A percentile compares a stretch with the other conserved stretches of the same genome.
These are phyloP conservation scores for Pogonocherus hispidulus DNA, from an alignment of 2,888 invertebrate species.

Conservation along the genomic window DNA sequence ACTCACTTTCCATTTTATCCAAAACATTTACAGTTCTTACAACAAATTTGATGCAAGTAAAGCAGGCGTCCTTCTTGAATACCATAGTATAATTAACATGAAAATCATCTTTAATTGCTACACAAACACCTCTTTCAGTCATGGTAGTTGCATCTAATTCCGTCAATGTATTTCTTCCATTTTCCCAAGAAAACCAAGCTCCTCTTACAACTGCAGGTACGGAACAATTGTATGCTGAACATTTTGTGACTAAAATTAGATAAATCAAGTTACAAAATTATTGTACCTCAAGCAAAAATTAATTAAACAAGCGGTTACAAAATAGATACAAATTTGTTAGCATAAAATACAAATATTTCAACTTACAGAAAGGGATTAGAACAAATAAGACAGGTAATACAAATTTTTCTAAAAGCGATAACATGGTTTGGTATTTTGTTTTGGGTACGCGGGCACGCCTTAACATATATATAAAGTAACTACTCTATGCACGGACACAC, in stretches of 20 bases:
- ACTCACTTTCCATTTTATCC: constrained; percentile 88
- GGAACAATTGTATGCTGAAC: constrained; percentile 69
- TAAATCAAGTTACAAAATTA: neutral
- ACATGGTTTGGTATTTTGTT: constrained; percentile 1
- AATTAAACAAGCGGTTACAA: too few relatives aligned
- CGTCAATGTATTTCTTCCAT: constrained; percentile 85
- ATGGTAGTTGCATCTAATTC: constrained; percentile 86
- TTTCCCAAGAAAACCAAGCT: constrained; percentile 94
- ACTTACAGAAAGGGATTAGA: neutral
- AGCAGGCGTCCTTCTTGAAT: constrained; percentile 80
- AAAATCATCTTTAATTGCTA: constrained; percentile 79
- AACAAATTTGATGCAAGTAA: constrained; percentile 86
- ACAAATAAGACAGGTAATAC: neutral
- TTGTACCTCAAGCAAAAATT: neutral
- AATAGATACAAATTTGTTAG: too few relatives aligned
- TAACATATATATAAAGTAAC: too few relatives aligned
- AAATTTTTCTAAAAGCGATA: neutral
- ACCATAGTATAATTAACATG: constrained; percentile 90
- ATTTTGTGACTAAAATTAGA: constrained; percentile 43
- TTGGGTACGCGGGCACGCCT: too few relatives aligned
- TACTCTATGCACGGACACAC: neutral
- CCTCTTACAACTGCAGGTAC: constrained; percentile 87
- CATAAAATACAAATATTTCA: neutral
- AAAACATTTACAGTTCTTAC: constrained; percentile 90
- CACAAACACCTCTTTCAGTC: constrained; percentile 81